These are phyloP conservation scores for Anolis carolinensis DNA, from an alignment of 2,113 vertebrate genomes.

Conservation along the genomic window DNA sequence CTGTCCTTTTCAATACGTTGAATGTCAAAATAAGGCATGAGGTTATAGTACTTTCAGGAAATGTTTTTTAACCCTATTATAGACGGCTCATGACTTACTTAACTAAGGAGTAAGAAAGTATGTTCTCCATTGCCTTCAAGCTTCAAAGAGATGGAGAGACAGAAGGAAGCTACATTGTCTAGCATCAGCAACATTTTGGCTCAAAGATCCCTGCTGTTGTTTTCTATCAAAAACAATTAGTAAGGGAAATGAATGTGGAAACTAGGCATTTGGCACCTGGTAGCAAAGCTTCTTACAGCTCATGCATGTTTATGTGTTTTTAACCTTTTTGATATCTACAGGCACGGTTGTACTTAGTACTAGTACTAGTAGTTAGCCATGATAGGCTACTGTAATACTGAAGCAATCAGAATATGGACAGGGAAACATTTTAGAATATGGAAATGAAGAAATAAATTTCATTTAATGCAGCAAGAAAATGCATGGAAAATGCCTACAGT, in stretches of 20 bases:
- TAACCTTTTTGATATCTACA: conserved; percentile 3
- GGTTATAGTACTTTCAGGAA: background rate
- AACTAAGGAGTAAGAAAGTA: conserved; percentile 16
- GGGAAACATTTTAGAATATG: background rate
- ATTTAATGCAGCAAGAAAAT: background rate
- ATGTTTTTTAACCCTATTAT: background rate
- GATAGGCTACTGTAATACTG: background rate
- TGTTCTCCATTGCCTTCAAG: conserved; percentile 6
- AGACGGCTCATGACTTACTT: background rate
- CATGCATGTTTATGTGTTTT: conserved; percentile 28
- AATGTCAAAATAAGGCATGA: conserved; percentile 4
- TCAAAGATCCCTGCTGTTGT: conserved; percentile 10
- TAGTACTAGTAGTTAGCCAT: background rate
- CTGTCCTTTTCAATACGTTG: conserved; percentile 24
- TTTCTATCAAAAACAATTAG: conserved; percentile 33
- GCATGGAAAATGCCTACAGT: background rate
- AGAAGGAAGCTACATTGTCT: conserved; percentile 37
- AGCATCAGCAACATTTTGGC: conserved; percentile 34
- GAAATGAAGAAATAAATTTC: conserved; percentile 2
- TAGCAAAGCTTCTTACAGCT: background rate
- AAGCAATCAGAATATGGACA: background rate
- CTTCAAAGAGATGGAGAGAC: conserved; percentile 17
- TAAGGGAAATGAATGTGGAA: conserved; percentile 30
- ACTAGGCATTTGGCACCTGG: background rate
- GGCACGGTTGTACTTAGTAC: background rate